Base-by-base conservation (phyloP, 2,113 vertebrate species). In the Baryphthengus martii region DNA sequence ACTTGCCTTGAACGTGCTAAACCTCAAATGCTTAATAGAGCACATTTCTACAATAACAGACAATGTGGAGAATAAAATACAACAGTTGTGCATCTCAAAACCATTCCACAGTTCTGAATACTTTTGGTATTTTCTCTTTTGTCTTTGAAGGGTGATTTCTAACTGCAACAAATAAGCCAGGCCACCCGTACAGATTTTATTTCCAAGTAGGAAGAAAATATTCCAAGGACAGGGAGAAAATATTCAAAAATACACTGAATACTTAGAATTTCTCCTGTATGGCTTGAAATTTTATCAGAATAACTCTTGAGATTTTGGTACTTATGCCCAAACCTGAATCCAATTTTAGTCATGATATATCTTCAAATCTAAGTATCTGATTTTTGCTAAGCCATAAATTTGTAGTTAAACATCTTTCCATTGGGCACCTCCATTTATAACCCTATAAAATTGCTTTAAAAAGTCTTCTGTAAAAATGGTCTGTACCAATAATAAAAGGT, bases 201-300 rank as follows among this genome's bases (percentile, higher is more conserved):
- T 89, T 90, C 31, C 35, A 89, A 71, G 15, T 9, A 37, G n/a
- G 31, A 66, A 79, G 29, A 86, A 74, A 77, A 25, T 26, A 50
- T 26, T 20, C 23, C 10, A 59, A 52, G 24, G 71, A 37, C 3
- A 73, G 25, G 37, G 80, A 70, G 35, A 77, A 93, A 70, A 86
- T 31, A 26, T 28, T 49, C 5, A 62, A 35, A 31, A 76, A 33
- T 0, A 0, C 3, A 50, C 7, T 13, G 28, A 71, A 53, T n/a
- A 37, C 10, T 40, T 31, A 10, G 12, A 35, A 47, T 75, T 92
- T 85, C 42, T 88, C 59, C 19, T 13, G 1, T 11, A 39, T 29
- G 3, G 13, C 10, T 9, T 47, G 39, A 85, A 79, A 56, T 52
- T 62, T 79, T 40, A 44, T 25, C 35, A 47, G 29, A 93, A 40